Evolutionary conservation across 2,888 invertebrate species (phyloP), one percentile per base, ranked within the genome.

Genomic region (Ormyrus thymus): DNA sequence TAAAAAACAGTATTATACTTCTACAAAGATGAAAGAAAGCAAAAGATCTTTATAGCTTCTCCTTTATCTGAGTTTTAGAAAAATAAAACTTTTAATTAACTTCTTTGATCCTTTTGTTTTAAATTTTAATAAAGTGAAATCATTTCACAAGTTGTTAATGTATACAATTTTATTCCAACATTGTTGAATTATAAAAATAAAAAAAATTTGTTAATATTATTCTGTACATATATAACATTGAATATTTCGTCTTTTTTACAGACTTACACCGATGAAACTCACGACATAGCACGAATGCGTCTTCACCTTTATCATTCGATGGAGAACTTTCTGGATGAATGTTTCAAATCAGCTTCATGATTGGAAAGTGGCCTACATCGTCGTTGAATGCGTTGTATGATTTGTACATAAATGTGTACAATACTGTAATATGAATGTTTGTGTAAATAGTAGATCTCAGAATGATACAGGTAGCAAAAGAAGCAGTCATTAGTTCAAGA

Each of bases 211-310:
- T 3, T 29, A 29, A 29, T 29, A 29, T 29, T 29, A 29, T 29
- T 29, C 29, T 29, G 4, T 29, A 29, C 29, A 29, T 29, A 29
- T 29, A n/a, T 15, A 10, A 43, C 8, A 43, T 55, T n/a, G 5
- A 9, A 7, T 58, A 71, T 78, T 71, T 58, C 73, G 56, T 64
- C 1, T 51, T 9, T 82, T 56, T 71, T 83, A 46, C 92, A 98
- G 97, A 95, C 95, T 82, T 98, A 98, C 90, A 95, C 98, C 0
- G 98, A 98, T 88, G 97, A 98, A 91, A 96, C 97, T 86, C 98
- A 98, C 87, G 94, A 95, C n/a, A 91, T 98, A 80, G 91, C 92
- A 7, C 95, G 95, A 53, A 96, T 97, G 3, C 92, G 96, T 81
- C 95, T 94, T 9, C 98, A 98, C 91, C 92, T 98, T 48, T 98